phyloP scores from a whole-genome alignment of 1,140 invertebrate genomes.

The Dysdera silvatica region DNA sequence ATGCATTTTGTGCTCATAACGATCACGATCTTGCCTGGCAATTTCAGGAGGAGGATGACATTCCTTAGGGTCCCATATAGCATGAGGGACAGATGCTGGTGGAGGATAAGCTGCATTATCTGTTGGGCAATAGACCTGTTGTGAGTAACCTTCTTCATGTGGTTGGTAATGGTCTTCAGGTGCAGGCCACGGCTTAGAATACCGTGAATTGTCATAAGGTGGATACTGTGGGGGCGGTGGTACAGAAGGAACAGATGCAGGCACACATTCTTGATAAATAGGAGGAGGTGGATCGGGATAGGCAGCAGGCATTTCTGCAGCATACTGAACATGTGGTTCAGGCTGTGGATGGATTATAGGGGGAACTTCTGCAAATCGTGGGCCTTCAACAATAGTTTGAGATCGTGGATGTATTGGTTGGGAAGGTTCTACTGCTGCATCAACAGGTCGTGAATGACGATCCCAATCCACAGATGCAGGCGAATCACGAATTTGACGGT shows the following conservation, averaged over 20 bases:
- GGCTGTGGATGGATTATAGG: slow-evolving; percentile 12
- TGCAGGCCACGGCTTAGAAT: slow-evolving; percentile 17
- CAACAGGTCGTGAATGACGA: slow-evolving; percentile 7
- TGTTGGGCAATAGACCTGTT: slow-evolving; percentile 19
- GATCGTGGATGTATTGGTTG: slow-evolving; percentile 1
- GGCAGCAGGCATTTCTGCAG: slow-evolving; percentile 11
- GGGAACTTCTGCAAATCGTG: slow-evolving; percentile 10
- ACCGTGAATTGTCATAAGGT: slow-evolving; percentile 10
- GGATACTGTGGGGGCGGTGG: not conserved
- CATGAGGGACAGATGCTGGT: not conserved
- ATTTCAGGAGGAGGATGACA: slow-evolving; percentile 8
- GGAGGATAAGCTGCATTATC: slow-evolving; percentile 11
- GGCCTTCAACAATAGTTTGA: slow-evolving; percentile 4
- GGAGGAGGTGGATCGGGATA: slow-evolving; percentile 20
- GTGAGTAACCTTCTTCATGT: slow-evolving; percentile 9
- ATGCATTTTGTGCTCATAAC: slow-evolving; percentile 17
- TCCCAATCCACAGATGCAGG: slow-evolving; percentile 16
- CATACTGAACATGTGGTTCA: slow-evolving; percentile 20
- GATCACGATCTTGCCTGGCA: slow-evolving; percentile 8
- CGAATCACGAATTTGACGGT: no score
- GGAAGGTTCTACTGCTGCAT: slow-evolving; percentile 16
- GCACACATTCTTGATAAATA: slow-evolving; percentile 17
- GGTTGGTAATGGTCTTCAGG: slow-evolving; percentile 19
- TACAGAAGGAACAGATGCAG: slow-evolving; percentile 6
- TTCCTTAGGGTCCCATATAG: slow-evolving; percentile 24